Conservation (phyloP, 2,797 vertebrate genomes). For the Borostomias antarcticus region DNA sequence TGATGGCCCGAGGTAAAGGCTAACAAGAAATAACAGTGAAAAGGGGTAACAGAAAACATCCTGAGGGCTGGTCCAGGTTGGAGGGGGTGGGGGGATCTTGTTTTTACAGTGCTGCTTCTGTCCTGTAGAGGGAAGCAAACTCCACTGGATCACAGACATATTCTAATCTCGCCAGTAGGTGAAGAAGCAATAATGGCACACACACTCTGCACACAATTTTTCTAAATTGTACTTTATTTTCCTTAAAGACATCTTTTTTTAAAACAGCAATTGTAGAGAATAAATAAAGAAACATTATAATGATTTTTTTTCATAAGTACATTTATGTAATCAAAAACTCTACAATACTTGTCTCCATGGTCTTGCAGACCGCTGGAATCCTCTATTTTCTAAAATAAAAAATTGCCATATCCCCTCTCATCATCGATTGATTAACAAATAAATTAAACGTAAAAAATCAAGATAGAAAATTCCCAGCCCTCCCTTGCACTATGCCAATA, state of each 20-base stretch:
- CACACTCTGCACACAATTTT: conserved; percentile 32
- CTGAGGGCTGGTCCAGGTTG: too few relatives aligned
- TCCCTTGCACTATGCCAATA: conserved; percentile 68
- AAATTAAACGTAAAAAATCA: conserved; percentile 78
- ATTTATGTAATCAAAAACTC: conserved; percentile 83
- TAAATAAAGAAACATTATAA: conserved; percentile 81
- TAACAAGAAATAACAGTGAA: too few relatives aligned
- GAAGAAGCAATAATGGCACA: too few relatives aligned
- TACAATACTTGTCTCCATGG: conserved; percentile 76
- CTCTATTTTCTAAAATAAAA: conserved; percentile 75
- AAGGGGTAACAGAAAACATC: too few relatives aligned
- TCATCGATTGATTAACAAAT: conserved; percentile 74
- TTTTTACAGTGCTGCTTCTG: conserved; percentile 29
- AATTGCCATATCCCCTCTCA: conserved; percentile 54
- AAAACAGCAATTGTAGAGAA: conserved; percentile 83
- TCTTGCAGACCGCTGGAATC: conserved; percentile 69
- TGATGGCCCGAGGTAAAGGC: too few relatives aligned
- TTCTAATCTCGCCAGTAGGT: neutral
- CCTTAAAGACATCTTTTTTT: conserved; percentile 82
- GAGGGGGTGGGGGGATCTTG: too few relatives aligned
- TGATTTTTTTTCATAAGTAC: conserved; percentile 72
- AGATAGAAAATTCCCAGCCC: conserved; percentile 65
- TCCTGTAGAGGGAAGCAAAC: conserved; percentile 60
- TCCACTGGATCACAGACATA: conserved; percentile 13
- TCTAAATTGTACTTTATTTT: conserved; percentile 84